These are phyloP conservation scores for Caretta caretta DNA, from an alignment of 2,113 vertebrate species.

Conservation along the genomic window DNA sequence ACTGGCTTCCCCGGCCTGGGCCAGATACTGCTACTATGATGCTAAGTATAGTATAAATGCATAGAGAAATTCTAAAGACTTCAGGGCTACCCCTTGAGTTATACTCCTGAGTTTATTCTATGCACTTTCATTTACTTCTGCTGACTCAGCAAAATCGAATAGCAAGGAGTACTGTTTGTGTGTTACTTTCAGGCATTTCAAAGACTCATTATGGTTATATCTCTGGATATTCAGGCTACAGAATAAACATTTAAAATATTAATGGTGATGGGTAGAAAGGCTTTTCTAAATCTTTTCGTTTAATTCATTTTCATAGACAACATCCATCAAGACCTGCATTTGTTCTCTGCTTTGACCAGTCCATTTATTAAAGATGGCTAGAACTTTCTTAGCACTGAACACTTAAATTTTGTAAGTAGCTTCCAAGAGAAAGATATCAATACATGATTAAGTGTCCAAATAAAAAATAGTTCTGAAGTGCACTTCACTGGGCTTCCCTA, in stretches of 20 bases:
- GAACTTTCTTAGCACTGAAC: not conserved
- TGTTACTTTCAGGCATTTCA: not conserved
- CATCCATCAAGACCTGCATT: not conserved
- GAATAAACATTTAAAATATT: not conserved
- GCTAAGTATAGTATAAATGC: not conserved
- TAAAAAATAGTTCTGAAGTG: not conserved
- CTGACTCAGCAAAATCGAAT: not conserved
- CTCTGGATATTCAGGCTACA: not conserved
- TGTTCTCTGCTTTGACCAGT: not conserved
- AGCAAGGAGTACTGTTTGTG: not conserved
- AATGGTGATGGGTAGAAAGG: not conserved
- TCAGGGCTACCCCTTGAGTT: not conserved
- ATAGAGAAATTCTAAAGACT: not conserved
- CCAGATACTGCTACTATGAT: not conserved
- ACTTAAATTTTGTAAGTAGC: not conserved
- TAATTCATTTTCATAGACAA: not conserved
- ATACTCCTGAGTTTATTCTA: not conserved
- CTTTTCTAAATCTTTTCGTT: not conserved
- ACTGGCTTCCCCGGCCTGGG: no score
- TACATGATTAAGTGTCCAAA: not conserved
- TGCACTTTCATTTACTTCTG: not conserved
- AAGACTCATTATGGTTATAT: not conserved
- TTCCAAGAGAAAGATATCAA: not conserved
- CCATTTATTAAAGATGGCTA: not conserved
- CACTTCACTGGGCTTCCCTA: not conserved